phyloP scores from a whole-genome alignment of 2,888 invertebrate species.

The Polyommatus icarus region DNA sequence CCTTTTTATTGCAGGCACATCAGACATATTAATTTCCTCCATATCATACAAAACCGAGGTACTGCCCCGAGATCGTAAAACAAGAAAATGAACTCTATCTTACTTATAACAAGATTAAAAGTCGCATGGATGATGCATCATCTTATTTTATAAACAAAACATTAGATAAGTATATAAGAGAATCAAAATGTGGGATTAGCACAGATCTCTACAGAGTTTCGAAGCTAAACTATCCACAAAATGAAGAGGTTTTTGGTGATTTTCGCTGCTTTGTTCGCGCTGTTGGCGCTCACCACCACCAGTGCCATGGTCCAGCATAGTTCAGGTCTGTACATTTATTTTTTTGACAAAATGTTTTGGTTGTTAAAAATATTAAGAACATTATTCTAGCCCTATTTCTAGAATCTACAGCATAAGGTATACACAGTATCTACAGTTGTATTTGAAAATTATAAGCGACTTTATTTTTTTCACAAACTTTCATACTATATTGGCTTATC shows the following conservation, averaged over 20 bases:
- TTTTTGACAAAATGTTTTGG: background rate
- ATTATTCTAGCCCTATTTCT: too few relatives aligned
- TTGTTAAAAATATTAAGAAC: too few relatives aligned
- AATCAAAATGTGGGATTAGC: background rate
- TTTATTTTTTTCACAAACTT: too few relatives aligned
- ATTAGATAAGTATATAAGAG: background rate
- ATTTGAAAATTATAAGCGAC: too few relatives aligned
- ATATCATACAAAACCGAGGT: background rate
- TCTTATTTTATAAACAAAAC: background rate
- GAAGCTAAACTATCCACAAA: background rate
- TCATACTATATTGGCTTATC: too few relatives aligned
- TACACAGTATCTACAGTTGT: too few relatives aligned
- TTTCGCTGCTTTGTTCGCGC: background rate
- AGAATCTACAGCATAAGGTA: too few relatives aligned
- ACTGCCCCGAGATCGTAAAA: background rate
- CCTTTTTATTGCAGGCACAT: background rate
- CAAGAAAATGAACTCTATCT: background rate
- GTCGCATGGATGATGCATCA: background rate
- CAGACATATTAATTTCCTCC: background rate
- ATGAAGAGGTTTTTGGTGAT: slow-evolving; percentile 9
- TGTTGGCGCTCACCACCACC: background rate
- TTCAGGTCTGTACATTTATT: background rate
- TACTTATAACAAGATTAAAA: background rate
- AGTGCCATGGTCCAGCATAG: slow-evolving; percentile 5
- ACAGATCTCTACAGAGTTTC: background rate